Conservation (phyloP, 2,113 vertebrate species). For the Miniopterus natalensis region DNA sequence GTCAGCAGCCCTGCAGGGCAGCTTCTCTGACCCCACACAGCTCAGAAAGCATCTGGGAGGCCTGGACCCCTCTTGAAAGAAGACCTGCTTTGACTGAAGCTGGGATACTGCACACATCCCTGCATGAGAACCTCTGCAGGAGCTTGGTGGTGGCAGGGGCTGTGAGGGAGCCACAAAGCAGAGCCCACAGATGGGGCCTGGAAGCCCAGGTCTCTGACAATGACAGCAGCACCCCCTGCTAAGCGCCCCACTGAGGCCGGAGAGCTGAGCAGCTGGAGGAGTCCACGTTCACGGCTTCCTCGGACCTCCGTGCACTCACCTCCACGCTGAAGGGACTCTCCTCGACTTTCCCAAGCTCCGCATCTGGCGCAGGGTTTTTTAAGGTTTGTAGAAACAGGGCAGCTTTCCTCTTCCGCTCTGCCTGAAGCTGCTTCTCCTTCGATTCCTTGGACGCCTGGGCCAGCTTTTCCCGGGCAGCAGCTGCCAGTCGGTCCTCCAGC, state of each 20-base stretch:
- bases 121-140: too few species aligned
- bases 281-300: not conserved
- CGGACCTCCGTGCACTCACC: constrained; percentile 83
- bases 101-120: not conserved
- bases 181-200: not conserved
- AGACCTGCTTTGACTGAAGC: too few species aligned
- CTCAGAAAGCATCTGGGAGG: not conserved
- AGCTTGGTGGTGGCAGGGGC: too few species aligned
- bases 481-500: constrained; percentile 97
- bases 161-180: too few species aligned
- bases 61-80: too few species aligned
- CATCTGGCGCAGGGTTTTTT: constrained; percentile 91
- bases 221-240: too few species aligned
- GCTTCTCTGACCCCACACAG: not conserved
- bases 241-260: too few species aligned
- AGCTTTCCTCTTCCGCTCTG: constrained; percentile 97
- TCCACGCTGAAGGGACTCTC: constrained; percentile 88
- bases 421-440: constrained; percentile 98
- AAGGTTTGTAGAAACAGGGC: constrained; percentile 97
- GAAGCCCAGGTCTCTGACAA: too few species aligned
- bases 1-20: too few species aligned
- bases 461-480: constrained; percentile 98
- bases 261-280: fast-evolving
- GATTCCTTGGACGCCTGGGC: constrained; percentile 99
- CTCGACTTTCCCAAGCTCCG: constrained; percentile 90